Conservation (phyloP, 2,888 invertebrate species). For the Amiota mariae region DNA sequence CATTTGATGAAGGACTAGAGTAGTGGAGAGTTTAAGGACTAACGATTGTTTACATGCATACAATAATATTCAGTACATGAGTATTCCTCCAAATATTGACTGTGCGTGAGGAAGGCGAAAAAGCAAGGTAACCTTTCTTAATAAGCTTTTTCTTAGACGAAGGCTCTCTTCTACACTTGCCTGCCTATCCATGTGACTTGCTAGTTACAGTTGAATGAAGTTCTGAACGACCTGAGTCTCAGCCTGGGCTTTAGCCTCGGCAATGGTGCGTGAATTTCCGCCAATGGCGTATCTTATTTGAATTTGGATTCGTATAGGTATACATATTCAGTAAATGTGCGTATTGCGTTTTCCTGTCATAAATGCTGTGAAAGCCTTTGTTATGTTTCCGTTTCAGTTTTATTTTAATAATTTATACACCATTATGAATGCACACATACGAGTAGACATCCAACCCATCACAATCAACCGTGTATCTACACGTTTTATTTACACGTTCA, state of each 20-base stretch:
- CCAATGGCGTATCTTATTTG: conserved; percentile 65
- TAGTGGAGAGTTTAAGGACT: conserved; percentile 34
- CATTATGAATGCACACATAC: conserved; percentile 50
- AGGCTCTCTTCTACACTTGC: conserved; percentile 50
- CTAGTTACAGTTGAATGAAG: conserved; percentile 26
- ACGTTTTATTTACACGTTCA: conserved; percentile 53
- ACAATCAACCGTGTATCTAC: conserved; percentile 38
- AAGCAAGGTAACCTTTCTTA: conserved; percentile 42
- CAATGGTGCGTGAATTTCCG: conserved; percentile 59
- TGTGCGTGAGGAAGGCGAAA: conserved; percentile 2
- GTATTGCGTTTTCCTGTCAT: conserved; percentile 66
- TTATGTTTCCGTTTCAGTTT: conserved; percentile 66
- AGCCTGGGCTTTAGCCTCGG: conserved; percentile 36
- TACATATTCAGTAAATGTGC: conserved; percentile 44
- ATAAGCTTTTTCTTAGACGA: conserved; percentile 51
- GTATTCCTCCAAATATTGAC: conserved; percentile 44
- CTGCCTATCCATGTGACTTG: conserved; percentile 60
- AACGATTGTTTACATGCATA: conserved; percentile 65
- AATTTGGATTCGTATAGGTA: conserved; percentile 61
- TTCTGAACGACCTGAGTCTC: not conserved
- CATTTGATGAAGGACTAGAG: not conserved
- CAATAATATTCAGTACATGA: too few species aligned
- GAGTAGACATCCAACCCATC: not conserved
- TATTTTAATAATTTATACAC: conserved; percentile 65
- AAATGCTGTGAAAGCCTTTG: conserved; percentile 64